Percentiles rank a stretch among this genome's conserved stretches.
Evolutionary conservation across 2,797 vertebrate species (phyloP).

Genomic region (Gallinago solitaria): DNA sequence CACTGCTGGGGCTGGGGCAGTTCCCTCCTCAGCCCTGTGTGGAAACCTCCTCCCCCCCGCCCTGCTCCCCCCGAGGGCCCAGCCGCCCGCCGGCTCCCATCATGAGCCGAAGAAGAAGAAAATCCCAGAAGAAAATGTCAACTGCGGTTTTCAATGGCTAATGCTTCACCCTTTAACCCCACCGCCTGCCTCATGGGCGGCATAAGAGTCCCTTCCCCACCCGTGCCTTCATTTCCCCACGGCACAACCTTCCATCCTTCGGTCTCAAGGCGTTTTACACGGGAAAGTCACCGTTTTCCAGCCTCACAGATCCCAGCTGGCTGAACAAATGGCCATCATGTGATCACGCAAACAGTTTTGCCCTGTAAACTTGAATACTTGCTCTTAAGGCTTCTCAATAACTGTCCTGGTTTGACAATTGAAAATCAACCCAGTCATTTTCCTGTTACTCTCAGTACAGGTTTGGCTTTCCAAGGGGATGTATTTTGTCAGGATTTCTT

Average conservation of each 20-base stretch:
- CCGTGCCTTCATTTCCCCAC: neutral
- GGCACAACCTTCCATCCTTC: neutral
- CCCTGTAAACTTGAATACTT: neutral
- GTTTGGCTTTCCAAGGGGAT: neutral
- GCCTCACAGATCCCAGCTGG: too few relatives aligned
- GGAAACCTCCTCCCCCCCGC: neutral
- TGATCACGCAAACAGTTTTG: neutral
- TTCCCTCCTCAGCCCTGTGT: neutral
- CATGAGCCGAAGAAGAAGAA: too few relatives aligned
- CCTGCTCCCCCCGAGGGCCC: accelerated
- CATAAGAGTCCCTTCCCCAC: neutral
- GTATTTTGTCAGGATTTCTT: neutral
- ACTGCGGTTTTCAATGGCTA: neutral
- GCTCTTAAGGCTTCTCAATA: neutral
- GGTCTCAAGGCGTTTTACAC: neutral
- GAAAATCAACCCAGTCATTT: neutral
- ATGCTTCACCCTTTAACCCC: neutral
- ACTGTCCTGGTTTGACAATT: neutral
- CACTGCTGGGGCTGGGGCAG: accelerated
- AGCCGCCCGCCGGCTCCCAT: neutral
- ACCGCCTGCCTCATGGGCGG: neutral
- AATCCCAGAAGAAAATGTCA: neutral
- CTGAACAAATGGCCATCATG: neutral
- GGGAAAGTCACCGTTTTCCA: neutral
- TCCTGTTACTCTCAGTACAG: neutral